A percentile compares a stretch with the other conserved stretches of the same genome.
Evolutionary conservation across 2,797 vertebrate genomes (phyloP).

Genomic region (Graptemys geographica): DNA sequence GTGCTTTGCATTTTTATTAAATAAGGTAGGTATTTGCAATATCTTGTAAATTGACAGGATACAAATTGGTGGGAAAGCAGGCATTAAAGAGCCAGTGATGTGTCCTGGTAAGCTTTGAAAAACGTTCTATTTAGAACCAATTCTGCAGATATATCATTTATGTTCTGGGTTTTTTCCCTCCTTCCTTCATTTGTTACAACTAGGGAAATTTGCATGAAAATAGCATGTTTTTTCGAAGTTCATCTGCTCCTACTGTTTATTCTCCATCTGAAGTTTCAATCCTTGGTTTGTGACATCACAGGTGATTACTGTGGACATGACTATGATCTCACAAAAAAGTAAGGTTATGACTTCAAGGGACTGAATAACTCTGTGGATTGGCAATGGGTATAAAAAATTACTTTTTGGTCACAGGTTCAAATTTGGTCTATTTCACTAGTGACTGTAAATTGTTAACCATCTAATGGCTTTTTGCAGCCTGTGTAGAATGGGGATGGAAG

Average conservation of each 20-base stretch:
- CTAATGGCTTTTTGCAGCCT: not conserved
- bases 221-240: not conserved
- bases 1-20: constrained; percentile 71
- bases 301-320: not conserved
- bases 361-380: not conserved
- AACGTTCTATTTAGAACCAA: constrained; percentile 57
- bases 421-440: not conserved
- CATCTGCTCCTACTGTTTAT: constrained; percentile 35
- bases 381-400: not conserved
- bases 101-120: constrained; percentile 60
- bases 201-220: constrained; percentile 57
- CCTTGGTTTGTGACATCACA: constrained; percentile 24
- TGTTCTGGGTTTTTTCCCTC: constrained; percentile 15
- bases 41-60: constrained; percentile 64
- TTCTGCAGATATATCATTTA: constrained; percentile 35
- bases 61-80: constrained; percentile 62
- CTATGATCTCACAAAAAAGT: not conserved
- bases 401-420: not conserved
- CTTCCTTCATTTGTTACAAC: constrained; percentile 40
- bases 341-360: not conserved
- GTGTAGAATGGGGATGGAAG: not conserved
- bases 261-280: constrained; percentile 12
- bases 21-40: constrained; percentile 63
- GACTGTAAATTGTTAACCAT: not conserved
- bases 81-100: constrained; percentile 43